Evolutionary conservation across 2,888 invertebrate species (phyloP).

Genomic region (Dryobotodes eremita): DNA sequence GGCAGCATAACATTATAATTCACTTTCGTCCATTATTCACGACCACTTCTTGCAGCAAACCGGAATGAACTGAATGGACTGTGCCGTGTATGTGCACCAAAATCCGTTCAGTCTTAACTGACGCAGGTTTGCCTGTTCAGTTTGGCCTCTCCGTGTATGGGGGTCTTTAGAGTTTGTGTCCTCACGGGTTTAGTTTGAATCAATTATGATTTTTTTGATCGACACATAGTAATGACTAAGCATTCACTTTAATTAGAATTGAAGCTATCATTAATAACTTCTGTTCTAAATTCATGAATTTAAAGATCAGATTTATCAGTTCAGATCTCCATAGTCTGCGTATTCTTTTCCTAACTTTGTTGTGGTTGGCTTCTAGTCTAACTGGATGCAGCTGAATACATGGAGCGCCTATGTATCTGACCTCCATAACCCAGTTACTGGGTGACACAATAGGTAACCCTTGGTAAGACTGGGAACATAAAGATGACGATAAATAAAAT

Average conservation of each 20-base stretch:
- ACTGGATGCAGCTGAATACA: neutral
- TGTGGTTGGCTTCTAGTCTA: neutral
- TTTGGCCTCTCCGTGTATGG: too few relatives aligned
- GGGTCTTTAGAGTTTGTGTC: neutral
- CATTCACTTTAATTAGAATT: too few relatives aligned
- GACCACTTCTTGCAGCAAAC: too few relatives aligned
- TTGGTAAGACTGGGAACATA: neutral
- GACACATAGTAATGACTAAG: neutral
- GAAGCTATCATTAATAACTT: too few relatives aligned
- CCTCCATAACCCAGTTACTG: too few relatives aligned
- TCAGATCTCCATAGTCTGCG: neutral
- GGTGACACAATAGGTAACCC: too few relatives aligned
- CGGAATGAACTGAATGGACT: too few relatives aligned
- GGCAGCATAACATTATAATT: too few relatives aligned
- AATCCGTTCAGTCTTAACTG: too few relatives aligned
- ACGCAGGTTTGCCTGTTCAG: too few relatives aligned
- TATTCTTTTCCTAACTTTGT: neutral
- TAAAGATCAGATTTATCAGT: neutral
- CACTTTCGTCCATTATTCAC: too few relatives aligned
- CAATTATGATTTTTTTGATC: neutral
- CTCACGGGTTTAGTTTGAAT: neutral
- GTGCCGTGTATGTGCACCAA: too few relatives aligned
- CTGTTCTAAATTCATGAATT: neutral
- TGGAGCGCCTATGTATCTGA: neutral
- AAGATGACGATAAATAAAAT: neutral